These are phyloP conservation scores for Lacerta bilineata DNA, from an alignment of 2,797 vertebrate genomes.

Conservation along the genomic window DNA sequence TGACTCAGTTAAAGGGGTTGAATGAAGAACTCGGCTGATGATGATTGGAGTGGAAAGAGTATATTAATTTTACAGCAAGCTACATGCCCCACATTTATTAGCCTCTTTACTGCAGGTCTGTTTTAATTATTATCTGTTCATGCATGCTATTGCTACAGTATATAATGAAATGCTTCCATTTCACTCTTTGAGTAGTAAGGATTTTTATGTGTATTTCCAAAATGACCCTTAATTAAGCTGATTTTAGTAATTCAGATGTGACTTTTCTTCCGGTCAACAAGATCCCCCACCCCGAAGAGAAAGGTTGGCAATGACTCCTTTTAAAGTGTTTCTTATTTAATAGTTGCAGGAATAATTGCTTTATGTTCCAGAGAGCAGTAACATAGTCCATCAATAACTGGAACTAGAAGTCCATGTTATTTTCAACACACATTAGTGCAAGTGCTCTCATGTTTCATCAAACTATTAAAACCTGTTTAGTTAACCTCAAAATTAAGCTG, in stretches of 20 bases:
- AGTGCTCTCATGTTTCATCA: constrained; percentile 42
- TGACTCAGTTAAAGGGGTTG: constrained; percentile 54
- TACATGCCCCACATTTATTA: constrained; percentile 78
- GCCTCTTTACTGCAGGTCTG: constrained; percentile 81
- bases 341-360: constrained; percentile 68
- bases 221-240: constrained; percentile 84
- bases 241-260: constrained; percentile 81
- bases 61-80: constrained; percentile 70
- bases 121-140: constrained; percentile 84
- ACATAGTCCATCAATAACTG: constrained; percentile 55
- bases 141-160: constrained; percentile 71
- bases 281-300: constrained; percentile 60
- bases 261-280: constrained; percentile 82
- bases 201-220: constrained; percentile 78
- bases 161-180: constrained; percentile 84
- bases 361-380: constrained; percentile 59
- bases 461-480: constrained; percentile 55
- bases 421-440: constrained; percentile 47
- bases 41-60: constrained; percentile 66
- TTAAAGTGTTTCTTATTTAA: constrained; percentile 71
- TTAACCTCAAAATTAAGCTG: constrained; percentile 57
- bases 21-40: constrained; percentile 62
- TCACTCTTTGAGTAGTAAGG: constrained; percentile 75
- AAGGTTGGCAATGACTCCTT: constrained; percentile 67
- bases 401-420: constrained; percentile 47